Conservation (phyloP, 2,888 invertebrate genomes). For the Platerodrilus igneus region DNA sequence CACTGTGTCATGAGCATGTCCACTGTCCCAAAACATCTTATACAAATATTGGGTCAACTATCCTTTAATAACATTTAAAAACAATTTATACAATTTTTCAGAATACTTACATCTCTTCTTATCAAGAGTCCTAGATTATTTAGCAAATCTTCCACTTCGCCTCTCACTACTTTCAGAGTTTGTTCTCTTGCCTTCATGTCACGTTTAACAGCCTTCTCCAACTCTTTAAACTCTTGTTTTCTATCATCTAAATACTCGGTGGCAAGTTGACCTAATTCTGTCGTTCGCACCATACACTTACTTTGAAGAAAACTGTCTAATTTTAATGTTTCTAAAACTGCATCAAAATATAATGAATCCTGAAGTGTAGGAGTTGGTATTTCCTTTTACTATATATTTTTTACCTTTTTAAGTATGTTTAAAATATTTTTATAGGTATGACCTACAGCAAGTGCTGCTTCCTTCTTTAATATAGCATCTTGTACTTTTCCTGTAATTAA, state of each 20-base stretch:
- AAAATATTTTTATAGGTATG: conserved; percentile 59
- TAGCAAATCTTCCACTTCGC: conserved; percentile 45
- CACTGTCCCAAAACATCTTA: no score
- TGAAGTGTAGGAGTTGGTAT: conserved; percentile 40
- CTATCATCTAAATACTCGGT: conserved; percentile 63
- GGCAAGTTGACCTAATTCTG: conserved; percentile 62
- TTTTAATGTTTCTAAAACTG: conserved; percentile 56
- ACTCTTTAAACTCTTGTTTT: conserved; percentile 55
- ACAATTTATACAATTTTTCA: background rate
- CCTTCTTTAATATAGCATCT: conserved; percentile 58
- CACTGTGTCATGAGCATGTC: no score
- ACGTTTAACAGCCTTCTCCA: conserved; percentile 57
- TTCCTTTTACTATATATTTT: background rate
- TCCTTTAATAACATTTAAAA: no score
- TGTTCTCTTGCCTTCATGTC: conserved; percentile 60
- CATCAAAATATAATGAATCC: conserved; percentile 63
- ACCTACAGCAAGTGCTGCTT: conserved; percentile 60
- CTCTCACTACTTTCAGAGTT: conserved; percentile 52
- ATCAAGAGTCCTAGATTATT: conserved; percentile 48
- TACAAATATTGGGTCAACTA: no score
- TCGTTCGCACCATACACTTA: conserved; percentile 59
- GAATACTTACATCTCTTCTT: conserved; percentile 44
- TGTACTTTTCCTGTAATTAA: conserved; percentile 60
- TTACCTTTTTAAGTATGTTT: conserved; percentile 59
- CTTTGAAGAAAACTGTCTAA: conserved; percentile 58